Evolutionary conservation across 2,113 vertebrate genomes (phyloP).

Genomic region (Tauraco erythrolophus): DNA sequence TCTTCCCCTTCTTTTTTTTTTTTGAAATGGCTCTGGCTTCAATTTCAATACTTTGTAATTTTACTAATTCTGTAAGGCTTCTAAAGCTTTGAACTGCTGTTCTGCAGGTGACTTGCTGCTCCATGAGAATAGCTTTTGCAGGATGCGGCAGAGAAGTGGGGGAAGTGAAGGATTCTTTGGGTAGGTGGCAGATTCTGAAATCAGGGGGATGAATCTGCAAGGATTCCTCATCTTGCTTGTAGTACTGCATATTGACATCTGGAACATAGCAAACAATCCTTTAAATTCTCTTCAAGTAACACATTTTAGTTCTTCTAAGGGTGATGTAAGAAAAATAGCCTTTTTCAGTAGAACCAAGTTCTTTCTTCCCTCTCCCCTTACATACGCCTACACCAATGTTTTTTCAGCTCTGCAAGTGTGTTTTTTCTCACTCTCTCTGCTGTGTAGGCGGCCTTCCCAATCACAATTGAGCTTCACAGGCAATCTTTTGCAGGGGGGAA

Average conservation of each 20-base stretch:
- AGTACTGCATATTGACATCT: not conserved
- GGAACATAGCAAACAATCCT: not conserved
- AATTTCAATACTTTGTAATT: not conserved
- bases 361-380: not conserved
- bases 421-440: slow-evolving; percentile 61
- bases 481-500: slow-evolving; percentile 45
- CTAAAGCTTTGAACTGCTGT: not conserved
- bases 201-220: not conserved
- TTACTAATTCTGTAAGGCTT: not conserved
- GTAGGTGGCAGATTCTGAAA: not conserved
- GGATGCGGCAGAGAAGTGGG: not conserved
- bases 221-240: not conserved
- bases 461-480: slow-evolving; percentile 71
- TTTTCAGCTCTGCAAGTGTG: slow-evolving; percentile 60
- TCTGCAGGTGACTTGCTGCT: not conserved
- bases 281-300: slow-evolving; percentile 5
- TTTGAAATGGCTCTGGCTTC: not conserved
- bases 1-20: not conserved
- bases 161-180: not conserved
- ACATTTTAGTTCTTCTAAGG: not conserved
- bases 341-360: slow-evolving; percentile 26
- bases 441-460: slow-evolving; percentile 71
- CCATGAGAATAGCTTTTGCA: not conserved
- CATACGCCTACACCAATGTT: slow-evolving; percentile 45
- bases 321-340: slow-evolving; percentile 16